Conservation (phyloP, 2,797 vertebrate species). For the Paguma larvata region DNA sequence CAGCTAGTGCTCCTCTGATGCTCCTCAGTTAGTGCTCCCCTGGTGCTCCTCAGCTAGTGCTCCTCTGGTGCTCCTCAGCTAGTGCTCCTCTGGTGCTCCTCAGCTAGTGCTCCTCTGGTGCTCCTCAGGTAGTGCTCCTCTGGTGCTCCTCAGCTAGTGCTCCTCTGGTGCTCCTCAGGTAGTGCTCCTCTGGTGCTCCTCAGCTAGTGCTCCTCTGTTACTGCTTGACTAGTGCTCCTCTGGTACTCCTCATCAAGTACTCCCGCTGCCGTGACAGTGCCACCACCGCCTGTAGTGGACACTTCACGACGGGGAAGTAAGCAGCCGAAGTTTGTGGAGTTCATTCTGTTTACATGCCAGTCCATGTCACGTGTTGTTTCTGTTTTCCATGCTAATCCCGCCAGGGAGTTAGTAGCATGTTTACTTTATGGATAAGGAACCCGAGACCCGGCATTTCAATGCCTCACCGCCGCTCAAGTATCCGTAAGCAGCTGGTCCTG, state of each 20-base stretch:
- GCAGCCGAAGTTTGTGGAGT: not conserved
- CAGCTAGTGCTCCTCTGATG: not conserved
- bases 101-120: not conserved
- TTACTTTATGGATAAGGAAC: not conserved
- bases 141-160: fast-evolving
- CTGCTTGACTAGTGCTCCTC: too few species aligned
- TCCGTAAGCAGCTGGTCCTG: not conserved
- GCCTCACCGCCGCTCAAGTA: not conserved
- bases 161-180: not conserved
- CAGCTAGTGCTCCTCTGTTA: too few species aligned
- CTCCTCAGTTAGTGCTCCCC: not conserved
- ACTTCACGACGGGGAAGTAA: not conserved
- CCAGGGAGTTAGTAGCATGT: not conserved
- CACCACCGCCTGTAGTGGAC: fast-evolving
- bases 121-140: too few species aligned
- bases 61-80: fast-evolving
- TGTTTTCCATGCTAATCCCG: not conserved
- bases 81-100: not conserved
- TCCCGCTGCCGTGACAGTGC: fast-evolving
- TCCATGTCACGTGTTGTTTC: not conserved
- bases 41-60: not conserved
- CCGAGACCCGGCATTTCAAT: not conserved
- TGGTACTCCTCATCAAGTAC: too few species aligned
- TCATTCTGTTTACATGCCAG: not conserved
- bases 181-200: not conserved